Evolutionary conservation across 2,888 invertebrate species (phyloP).

Genomic region (Cosmia pyralina): DNA sequence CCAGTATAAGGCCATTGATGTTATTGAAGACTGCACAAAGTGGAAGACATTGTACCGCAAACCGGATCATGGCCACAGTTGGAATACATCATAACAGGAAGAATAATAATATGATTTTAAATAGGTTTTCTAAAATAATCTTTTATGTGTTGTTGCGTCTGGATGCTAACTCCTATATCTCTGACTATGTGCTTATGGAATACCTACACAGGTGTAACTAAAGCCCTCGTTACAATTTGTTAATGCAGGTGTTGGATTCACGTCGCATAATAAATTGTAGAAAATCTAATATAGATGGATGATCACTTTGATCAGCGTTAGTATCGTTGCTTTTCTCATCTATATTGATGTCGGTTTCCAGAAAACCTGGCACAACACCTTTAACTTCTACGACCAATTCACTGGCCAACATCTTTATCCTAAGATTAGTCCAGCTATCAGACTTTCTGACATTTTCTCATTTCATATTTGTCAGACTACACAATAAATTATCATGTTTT

Average conservation of each 20-base stretch:
- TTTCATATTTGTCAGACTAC: neutral
- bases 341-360: neutral
- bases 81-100: conserved; percentile 39
- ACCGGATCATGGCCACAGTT: conserved; percentile 50
- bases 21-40: conserved; percentile 23
- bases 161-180: conserved; percentile 6
- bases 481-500: neutral
- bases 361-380: neutral
- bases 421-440: neutral
- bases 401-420: too few species aligned
- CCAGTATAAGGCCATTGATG: neutral
- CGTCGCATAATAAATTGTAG: too few species aligned
- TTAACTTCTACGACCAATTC: neutral
- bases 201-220: neutral
- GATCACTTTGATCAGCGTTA: neutral
- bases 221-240: conserved; percentile 1
- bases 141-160: conserved; percentile 41
- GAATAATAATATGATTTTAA: conserved; percentile 17
- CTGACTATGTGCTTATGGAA: neutral
- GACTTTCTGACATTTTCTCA: neutral
- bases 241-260: neutral
- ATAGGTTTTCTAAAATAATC: conserved; percentile 21
- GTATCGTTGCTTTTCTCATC: neutral
- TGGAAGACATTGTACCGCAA: conserved; percentile 4
- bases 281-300: neutral